Evolutionary conservation across 2,797 vertebrate species (phyloP), one percentile per base, ranked within the genome.

Genomic region (Mormyrops boulengeri): DNA sequence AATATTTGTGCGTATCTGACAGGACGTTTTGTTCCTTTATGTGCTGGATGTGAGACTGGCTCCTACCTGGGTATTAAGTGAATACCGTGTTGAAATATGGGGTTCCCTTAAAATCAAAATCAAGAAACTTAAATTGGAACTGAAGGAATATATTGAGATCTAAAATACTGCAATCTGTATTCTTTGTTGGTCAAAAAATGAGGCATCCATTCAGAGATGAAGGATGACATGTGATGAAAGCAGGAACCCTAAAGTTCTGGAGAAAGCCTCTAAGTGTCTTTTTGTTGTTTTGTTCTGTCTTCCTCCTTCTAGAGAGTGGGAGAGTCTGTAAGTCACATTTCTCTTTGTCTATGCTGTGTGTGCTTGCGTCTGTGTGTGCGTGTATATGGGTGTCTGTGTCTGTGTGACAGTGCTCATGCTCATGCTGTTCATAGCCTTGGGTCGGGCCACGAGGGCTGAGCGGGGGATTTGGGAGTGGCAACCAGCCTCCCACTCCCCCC

Each of bases 241-340:
- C n/a, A 89, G 47, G 41, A 47, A 86, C 22, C 22, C 44, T 85
- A 52, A 41, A 88, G 7, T 52, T 86, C 88, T 90, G 91, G 77
- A 85, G 89, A 93, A 89, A 91, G 93, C 93, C 92, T 95, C 95
- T 96, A 96, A 96, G 95, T 91, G 92, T 95, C 91, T 96, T 90
- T 95, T 95, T 97, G 94, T 96, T 96, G 95, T 96, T 96, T 92
- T 97, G 95, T 96, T 93, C 96, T 90, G 93, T 97, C 97, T 94
- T 95, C 91, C 95, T 96, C 95, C 93, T 93, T 96, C 92, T 96
- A 99, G 98, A 96, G 98, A 99, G 95, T 99, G 98, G 98, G 98
- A 96, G 97, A 97, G 93, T 93, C 97, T 99, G 98, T 99, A 98
- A 99, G 98, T 99, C 88, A 92, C 92, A 92, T 96, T 94, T 96